Conservation (phyloP, 2,797 vertebrate genomes). For the Gymnopithys bicolor region DNA sequence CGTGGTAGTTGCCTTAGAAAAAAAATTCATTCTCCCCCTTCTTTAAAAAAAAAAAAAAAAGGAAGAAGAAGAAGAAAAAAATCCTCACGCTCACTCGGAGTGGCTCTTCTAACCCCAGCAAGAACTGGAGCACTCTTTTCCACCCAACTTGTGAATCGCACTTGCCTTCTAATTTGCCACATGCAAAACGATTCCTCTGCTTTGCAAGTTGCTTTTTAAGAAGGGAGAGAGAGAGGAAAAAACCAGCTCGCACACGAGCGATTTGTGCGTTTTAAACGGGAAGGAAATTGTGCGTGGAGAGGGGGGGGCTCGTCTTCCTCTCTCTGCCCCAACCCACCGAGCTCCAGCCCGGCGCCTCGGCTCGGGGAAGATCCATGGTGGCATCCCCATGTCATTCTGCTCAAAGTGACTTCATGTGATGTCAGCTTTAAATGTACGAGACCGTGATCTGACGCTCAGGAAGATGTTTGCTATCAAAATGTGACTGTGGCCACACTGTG, state of each 20-base stretch:
- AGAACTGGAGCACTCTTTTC: constrained; percentile 64
- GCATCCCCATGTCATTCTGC: constrained; percentile 87
- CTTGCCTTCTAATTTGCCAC: constrained; percentile 72
- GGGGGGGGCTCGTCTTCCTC: constrained; percentile 42
- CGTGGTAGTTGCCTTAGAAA: constrained; percentile 59
- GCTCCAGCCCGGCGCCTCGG: constrained; percentile 53
- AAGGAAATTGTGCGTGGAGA: constrained; percentile 64
- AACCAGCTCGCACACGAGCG: constrained; percentile 63
- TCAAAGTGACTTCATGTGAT: constrained; percentile 87
- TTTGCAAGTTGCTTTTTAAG: constrained; percentile 72
- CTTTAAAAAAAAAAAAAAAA: neutral
- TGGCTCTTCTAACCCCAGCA: constrained; percentile 69
- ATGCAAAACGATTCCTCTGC: constrained; percentile 69
- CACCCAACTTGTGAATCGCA: constrained; percentile 70
- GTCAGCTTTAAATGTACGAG: constrained; percentile 87
- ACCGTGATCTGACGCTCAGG: constrained; percentile 85
- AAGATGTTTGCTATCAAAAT: constrained; percentile 87
- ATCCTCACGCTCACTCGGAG: constrained; percentile 49
- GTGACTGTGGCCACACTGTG: constrained; percentile 85
- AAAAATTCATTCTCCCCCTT: constrained; percentile 35
- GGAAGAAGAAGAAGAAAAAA: neutral
- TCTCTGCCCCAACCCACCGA: constrained; percentile 41
- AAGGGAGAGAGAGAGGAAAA: constrained; percentile 68
- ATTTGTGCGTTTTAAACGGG: constrained; percentile 69
- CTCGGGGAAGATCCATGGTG: constrained; percentile 74